Evolutionary conservation across 2,888 invertebrate genomes (phyloP).

Genomic region (Stenurella melanura): DNA sequence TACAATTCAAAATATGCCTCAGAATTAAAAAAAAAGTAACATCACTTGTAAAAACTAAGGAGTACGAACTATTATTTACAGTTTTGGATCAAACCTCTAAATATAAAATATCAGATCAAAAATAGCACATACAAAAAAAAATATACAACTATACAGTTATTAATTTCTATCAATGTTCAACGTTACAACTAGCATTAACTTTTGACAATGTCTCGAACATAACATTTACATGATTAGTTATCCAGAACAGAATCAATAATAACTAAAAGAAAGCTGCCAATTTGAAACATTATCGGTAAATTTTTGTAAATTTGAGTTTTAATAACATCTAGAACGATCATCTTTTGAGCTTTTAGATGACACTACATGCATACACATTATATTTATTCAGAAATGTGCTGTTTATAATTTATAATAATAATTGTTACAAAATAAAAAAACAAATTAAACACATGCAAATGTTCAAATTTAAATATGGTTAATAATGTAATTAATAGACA

Average conservation of each 20-base stretch:
- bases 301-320: too few species aligned
- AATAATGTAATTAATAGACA: not conserved
- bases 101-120: constrained; percentile 32
- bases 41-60: constrained; percentile 35
- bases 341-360: too few species aligned
- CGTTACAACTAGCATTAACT: not conserved
- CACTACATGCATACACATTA: too few species aligned
- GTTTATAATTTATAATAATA: too few species aligned
- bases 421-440: too few species aligned
- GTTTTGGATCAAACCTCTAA: constrained; percentile 1
- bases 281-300: not conserved
- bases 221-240: not conserved
- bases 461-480: not conserved
- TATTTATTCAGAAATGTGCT: too few species aligned
- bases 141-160: constrained; percentile 34
- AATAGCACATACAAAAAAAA: constrained; percentile 23
- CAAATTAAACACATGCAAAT: not conserved
- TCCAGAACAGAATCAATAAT: not conserved
- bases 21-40: constrained; percentile 28
- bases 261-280: not conserved
- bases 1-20: constrained; percentile 23
- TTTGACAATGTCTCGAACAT: not conserved
- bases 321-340: too few species aligned
- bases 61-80: constrained; percentile 21
- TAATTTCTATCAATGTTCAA: not conserved